Evolutionary conservation across 2,888 invertebrate species (phyloP).

Genomic region (Mesorhabditis belari): DNA sequence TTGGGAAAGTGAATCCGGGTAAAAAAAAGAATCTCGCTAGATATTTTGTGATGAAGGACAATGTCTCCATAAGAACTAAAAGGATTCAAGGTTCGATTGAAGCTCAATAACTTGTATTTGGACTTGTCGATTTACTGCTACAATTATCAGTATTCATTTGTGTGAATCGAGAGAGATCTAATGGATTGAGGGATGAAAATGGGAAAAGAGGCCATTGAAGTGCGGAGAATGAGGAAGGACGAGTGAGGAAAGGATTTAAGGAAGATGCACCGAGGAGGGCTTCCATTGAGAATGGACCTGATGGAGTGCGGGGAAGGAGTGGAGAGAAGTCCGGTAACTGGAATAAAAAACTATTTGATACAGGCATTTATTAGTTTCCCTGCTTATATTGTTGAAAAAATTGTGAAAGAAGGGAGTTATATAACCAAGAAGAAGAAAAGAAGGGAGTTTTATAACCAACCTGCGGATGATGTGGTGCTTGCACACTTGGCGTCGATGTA

Average conservation of each 20-base stretch:
- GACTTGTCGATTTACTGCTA: background rate
- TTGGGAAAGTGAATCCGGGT: too few species aligned
- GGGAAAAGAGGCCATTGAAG: background rate
- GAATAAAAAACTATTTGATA: too few species aligned
- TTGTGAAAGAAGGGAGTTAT: too few species aligned
- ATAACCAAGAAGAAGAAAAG: too few species aligned
- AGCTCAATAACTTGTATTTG: background rate
- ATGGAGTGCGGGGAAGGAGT: background rate
- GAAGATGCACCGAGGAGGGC: constrained; percentile 18
- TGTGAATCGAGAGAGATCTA: background rate
- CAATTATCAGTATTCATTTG: background rate
- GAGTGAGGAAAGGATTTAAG: background rate
- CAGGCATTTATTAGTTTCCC: too few species aligned
- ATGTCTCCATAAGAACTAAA: too few species aligned
- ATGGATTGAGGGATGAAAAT: background rate
- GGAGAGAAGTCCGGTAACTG: background rate
- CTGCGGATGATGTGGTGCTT: background rate
- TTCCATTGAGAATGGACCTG: constrained; percentile 25
- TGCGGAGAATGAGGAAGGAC: background rate
- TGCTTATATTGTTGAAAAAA: background rate
- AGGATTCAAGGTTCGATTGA: too few species aligned
- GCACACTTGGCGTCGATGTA: background rate
- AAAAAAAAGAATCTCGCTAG: too few species aligned
- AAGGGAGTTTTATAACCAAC: too few species aligned
- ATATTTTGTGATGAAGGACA: too few species aligned